These are phyloP conservation scores for Cyrtodaria siliqua DNA, from an alignment of 2,888 invertebrate species.

Conservation along the genomic window DNA sequence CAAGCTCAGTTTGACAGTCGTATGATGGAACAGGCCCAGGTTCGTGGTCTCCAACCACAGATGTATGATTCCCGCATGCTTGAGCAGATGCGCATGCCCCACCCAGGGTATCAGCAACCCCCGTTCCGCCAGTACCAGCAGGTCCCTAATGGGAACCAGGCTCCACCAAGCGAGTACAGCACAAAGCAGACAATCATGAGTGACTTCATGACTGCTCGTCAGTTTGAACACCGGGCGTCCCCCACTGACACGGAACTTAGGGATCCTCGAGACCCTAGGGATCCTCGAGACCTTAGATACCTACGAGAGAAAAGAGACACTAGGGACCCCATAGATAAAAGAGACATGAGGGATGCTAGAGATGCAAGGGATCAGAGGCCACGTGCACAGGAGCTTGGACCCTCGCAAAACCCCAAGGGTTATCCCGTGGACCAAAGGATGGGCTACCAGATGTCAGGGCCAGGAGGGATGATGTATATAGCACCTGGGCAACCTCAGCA, in stretches of 20 bases:
- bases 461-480: slow-evolving; percentile 38
- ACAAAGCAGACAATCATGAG: slow-evolving; percentile 94
- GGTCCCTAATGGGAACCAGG: slow-evolving; percentile 26
- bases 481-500: slow-evolving; percentile 46
- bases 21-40: slow-evolving; percentile 63
- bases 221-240: slow-evolving; percentile 90
- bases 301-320: slow-evolving; percentile 40
- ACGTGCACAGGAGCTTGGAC: slow-evolving; percentile 50
- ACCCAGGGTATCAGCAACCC: slow-evolving; percentile 49
- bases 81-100: slow-evolving; percentile 58
- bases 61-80: slow-evolving; percentile 46
- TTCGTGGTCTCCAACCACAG: slow-evolving; percentile 59
- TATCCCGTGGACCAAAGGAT: slow-evolving; percentile 41
- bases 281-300: slow-evolving; percentile 33
- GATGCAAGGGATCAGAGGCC: slow-evolving; percentile 47
- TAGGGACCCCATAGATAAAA: slow-evolving; percentile 27
- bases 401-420: slow-evolving; percentile 15
- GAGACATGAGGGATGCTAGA: slow-evolving; percentile 26
- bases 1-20: slow-evolving; percentile 71
- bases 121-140: slow-evolving; percentile 41
- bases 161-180: slow-evolving; percentile 83
- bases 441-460: slow-evolving; percentile 25
- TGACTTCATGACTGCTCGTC: slow-evolving; percentile 98
- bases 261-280: slow-evolving; percentile 34
- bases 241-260: slow-evolving; percentile 59